Percentiles rank a stretch among this genome's conserved stretches.
Evolutionary conservation across 2,797 vertebrate genomes (phyloP).

Genomic region (Micromesistius poutassou): DNA sequence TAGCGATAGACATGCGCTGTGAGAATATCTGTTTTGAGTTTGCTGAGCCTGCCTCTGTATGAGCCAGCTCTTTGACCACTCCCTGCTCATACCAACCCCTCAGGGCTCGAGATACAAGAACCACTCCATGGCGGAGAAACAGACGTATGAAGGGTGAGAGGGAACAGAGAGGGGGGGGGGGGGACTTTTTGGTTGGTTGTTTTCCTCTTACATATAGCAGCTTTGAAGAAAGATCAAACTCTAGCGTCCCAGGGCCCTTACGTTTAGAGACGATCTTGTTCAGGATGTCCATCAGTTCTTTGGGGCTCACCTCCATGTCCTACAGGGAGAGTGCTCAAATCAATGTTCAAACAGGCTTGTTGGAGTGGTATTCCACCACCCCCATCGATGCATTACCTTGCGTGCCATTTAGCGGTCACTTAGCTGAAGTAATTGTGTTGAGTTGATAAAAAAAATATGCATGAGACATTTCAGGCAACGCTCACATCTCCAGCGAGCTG

Average conservation of each 20-base stretch:
- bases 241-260: conserved; percentile 51
- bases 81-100: too few relatives aligned
- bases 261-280: conserved; percentile 89
- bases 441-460: neutral
- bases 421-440: neutral
- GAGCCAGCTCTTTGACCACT: neutral
- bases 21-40: neutral
- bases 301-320: conserved; percentile 90
- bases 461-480: neutral
- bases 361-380: neutral
- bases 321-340: conserved; percentile 36
- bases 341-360: neutral
- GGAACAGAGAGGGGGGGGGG: too few relatives aligned
- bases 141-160: too few relatives aligned
- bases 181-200: too few relatives aligned
- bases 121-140: too few relatives aligned
- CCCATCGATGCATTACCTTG: neutral
- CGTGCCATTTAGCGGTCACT: neutral
- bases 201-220: neutral
- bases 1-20: neutral
- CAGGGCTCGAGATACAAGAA: too few relatives aligned
- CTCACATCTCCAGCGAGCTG: conserved; percentile 91
- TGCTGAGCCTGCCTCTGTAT: neutral
- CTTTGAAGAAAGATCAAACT: neutral
- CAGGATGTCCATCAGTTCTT: conserved; percentile 87